Evolutionary conservation across 1,140 invertebrate genomes (phyloP).

Genomic region (Drosophila busckii): DNA sequence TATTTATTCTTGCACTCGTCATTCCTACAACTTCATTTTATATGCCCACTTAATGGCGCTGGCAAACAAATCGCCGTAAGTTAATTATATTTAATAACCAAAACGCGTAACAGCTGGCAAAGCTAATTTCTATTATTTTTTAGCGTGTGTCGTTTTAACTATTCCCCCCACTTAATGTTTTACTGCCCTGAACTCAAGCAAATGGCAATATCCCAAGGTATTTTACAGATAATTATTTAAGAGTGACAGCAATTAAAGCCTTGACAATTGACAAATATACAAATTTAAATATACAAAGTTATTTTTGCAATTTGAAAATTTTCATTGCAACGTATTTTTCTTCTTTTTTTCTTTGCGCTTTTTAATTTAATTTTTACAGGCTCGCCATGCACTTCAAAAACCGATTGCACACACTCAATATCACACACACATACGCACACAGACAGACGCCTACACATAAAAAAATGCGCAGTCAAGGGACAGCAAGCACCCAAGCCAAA

Average conservation of each 20-base stretch:
- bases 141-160: conserved; percentile 56
- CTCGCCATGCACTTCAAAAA: conserved; percentile 60
- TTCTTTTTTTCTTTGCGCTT: conserved; percentile 47
- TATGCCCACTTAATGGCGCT: conserved; percentile 29
- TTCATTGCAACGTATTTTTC: no score
- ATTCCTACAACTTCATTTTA: conserved; percentile 64
- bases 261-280: no score
- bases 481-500: conserved; percentile 2
- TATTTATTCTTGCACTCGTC: conserved; percentile 44
- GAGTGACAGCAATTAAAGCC: no score
- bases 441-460: conserved; percentile 7
- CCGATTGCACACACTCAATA: conserved; percentile 19
- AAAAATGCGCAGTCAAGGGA: conserved; percentile 55
- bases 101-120: conserved; percentile 50
- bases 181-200: not conserved
- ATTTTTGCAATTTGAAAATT: no score
- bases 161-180: conserved; percentile 45
- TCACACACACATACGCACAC: conserved; percentile 5
- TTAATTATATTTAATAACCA: conserved; percentile 75
- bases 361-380: conserved; percentile 72
- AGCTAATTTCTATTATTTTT: conserved; percentile 33
- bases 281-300: no score
- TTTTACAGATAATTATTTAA: no score
- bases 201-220: no score
- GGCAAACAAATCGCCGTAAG: conserved; percentile 59